phyloP scores from a whole-genome alignment of 2,888 invertebrate species.

The Hermaeophaga mercurialis region DNA sequence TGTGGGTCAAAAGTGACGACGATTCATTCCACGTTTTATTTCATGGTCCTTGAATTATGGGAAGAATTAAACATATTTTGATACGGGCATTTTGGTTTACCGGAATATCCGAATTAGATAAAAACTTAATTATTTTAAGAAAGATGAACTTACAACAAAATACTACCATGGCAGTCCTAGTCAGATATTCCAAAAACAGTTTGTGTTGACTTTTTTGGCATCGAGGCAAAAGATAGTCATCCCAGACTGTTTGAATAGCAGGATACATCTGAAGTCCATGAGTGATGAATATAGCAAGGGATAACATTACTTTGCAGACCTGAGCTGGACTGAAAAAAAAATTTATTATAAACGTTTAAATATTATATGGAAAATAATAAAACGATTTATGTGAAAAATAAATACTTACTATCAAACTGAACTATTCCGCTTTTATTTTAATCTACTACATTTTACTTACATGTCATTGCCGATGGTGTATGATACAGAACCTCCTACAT shows the following conservation, averaged over 20 bases:
- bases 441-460: conserved; percentile 38
- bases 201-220: conserved; percentile 67
- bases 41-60: no score
- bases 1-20: no score
- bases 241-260: conserved; percentile 92
- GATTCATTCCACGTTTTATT: no score
- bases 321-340: conserved; percentile 67
- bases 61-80: no score
- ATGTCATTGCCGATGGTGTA: conserved; percentile 70
- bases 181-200: conserved; percentile 74
- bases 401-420: no score
- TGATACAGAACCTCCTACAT: conserved; percentile 80
- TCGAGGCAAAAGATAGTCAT: conserved; percentile 68
- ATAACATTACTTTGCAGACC: conserved; percentile 73
- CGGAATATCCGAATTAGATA: no score
- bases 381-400: no score
- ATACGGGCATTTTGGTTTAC: no score
- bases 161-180: conserved; percentile 78
- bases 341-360: neutral
- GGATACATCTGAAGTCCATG: conserved; percentile 96
- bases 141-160: conserved; percentile 77
- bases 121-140: neutral
- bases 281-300: conserved; percentile 85
- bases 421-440: no score
- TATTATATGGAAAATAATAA: no score